Evolutionary conservation across 1,140 invertebrate species (phyloP), one percentile per base, ranked within the genome.

Genomic region (Nephotettix cincticeps): DNA sequence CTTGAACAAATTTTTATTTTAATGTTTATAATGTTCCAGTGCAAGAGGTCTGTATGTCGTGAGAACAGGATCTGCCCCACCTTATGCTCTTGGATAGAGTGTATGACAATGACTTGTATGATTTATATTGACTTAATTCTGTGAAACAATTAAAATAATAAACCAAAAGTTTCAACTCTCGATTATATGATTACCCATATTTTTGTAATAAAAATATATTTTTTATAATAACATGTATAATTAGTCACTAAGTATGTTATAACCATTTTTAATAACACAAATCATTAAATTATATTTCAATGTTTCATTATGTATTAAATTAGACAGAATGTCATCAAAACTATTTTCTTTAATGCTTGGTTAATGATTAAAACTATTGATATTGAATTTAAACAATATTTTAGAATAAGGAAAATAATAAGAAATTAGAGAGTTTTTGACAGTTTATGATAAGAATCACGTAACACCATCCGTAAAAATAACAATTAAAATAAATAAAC

Each of bases 31-130:
- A 23, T 66, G 28, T 71, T 75, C 19, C 70, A 75, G 74, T 23
- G 23, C 69, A 4, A 64, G 61, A 70, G 74, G 74, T 47, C 58
- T 75, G 14, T 75, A 69, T 45, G 32, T 69, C 13, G 70, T 75
- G 17, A 45, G 54, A 47, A 75, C 74, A 30, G 68, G 28, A 21
- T 56, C 28, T 9, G 30, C 6, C 45, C 69, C 74, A 28, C 74
- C 74, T 0, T 75, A 71, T 30, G 69, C 71, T 40, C 32, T 70
- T 17, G 74, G 70, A 29, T 72, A 27, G 47, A n/a, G n/a, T n/a
- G n/a, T n/a, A n/a, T n/a, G n/a, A n/a, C n/a, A 43, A 43, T 9
- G n/a, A 11, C n/a, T 9, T n/a, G 23, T n/a, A 54, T 54, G 6
- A 11, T 6, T 54, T 54, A 54, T 54, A 54, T 21, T 11, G 6